Evolutionary conservation across 92 coral and sea anemone genomes (phyloP).

Genomic region (Zoanthus gigantus): DNA sequence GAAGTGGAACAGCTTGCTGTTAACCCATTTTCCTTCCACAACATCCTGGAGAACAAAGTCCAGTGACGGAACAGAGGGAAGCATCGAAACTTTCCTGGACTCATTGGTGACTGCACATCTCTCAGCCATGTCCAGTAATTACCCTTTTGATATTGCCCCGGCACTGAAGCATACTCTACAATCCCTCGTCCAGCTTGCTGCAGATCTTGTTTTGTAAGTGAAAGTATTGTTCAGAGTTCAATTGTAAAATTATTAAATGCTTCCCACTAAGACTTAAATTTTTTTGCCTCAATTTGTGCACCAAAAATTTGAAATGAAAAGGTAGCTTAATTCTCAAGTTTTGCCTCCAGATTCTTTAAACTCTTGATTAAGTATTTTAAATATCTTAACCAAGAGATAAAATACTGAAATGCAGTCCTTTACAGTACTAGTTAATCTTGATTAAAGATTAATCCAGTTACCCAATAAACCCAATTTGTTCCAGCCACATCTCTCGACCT

Average conservation of each 20-base stretch:
- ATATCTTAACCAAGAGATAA: not conserved
- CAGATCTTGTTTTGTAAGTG: constrained; percentile 83
- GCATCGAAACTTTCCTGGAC: constrained; percentile 76
- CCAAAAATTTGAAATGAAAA: not conserved
- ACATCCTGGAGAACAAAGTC: constrained; percentile 70
- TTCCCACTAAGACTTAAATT: not conserved
- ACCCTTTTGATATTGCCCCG: constrained; percentile 83
- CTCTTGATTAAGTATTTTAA: too few species aligned
- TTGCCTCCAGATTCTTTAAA: too few species aligned
- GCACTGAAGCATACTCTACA: constrained; percentile 86
- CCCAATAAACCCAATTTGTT: too few species aligned
- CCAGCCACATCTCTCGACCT: too few species aligned
- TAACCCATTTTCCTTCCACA: constrained; percentile 77
- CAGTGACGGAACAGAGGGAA: constrained; percentile 55
- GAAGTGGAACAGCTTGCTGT: constrained; percentile 83
- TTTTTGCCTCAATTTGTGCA: not conserved
- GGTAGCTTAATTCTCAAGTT: not conserved
- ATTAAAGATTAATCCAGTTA: too few species aligned
- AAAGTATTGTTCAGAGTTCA: not conserved
- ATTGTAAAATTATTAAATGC: not conserved
- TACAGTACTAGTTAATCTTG: too few species aligned
- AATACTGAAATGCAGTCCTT: not conserved
- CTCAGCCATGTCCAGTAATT: constrained; percentile 85
- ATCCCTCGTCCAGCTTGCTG: constrained; percentile 87
- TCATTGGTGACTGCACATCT: constrained; percentile 86